phyloP scores from a whole-genome alignment of 2,888 invertebrate species.

The Rhagonycha fulva region DNA sequence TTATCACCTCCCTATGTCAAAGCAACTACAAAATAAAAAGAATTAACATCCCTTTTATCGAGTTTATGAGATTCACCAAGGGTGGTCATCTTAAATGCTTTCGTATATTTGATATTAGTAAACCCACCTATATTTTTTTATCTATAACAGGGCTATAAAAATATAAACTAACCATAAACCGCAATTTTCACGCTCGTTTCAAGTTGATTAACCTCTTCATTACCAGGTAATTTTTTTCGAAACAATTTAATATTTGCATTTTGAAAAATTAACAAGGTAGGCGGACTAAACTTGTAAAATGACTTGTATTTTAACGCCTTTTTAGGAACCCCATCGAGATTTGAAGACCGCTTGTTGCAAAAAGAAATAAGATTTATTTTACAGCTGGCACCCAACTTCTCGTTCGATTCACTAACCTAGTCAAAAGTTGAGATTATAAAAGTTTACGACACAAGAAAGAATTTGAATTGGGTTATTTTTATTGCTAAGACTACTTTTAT shows the following conservation, averaged over 20 bases:
- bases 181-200: background rate
- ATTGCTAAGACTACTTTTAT: background rate
- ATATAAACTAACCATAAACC: background rate
- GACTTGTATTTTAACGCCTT: conserved; percentile 15
- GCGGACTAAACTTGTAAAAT: conserved; percentile 10
- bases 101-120: background rate
- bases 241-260: background rate
- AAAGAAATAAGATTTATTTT: conserved; percentile 13
- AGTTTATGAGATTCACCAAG: conserved; percentile 4
- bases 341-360: conserved; percentile 16
- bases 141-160: background rate
- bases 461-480: background rate
- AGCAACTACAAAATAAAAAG: background rate
- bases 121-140: background rate
- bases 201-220: background rate
- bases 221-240: background rate
- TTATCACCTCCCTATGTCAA: conserved; percentile 9
- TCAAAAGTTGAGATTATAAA: conserved; percentile 4
- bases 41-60: conserved; percentile 10
- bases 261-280: conserved; percentile 9
- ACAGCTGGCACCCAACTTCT: conserved; percentile 5
- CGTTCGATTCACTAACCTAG: background rate
- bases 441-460: conserved; percentile 3
- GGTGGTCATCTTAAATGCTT: background rate
- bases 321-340: conserved; percentile 11